Conservation (phyloP, 2,888 invertebrate genomes). For the Pantelozetes paolii region DNA sequence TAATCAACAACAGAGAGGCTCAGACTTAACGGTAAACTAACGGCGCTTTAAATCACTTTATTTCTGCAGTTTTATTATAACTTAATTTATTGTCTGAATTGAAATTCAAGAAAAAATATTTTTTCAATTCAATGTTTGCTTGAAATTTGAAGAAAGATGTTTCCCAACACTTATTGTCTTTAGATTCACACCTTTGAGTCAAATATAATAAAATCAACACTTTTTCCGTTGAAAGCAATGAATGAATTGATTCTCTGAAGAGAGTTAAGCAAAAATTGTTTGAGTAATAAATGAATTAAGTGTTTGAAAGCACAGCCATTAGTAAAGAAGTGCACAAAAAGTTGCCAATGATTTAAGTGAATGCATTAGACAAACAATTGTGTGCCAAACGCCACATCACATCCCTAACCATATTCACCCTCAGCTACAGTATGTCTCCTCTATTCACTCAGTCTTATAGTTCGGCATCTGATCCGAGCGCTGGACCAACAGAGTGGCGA, state of each 20-base stretch:
- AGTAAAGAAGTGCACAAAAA: constrained; percentile 25
- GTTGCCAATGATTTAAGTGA: constrained; percentile 34
- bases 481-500: neutral
- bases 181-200: too few relatives aligned
- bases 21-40: too few relatives aligned
- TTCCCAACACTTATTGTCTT: too few relatives aligned
- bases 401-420: constrained; percentile 23
- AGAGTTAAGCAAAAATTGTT: neutral
- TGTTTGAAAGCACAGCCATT: constrained; percentile 30
- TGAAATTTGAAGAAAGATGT: too few relatives aligned
- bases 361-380: constrained; percentile 24
- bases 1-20: neutral
- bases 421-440: neutral
- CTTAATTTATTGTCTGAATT: too few relatives aligned
- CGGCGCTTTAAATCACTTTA: too few relatives aligned
- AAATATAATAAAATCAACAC: neutral
- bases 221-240: neutral
- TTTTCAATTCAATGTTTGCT: too few relatives aligned
- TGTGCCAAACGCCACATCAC: constrained; percentile 22
- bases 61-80: too few relatives aligned
- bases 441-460: neutral
- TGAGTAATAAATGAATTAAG: constrained; percentile 34
- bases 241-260: constrained; percentile 8
- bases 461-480: neutral
- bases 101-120: too few relatives aligned